Evolutionary conservation across 2,888 invertebrate genomes (phyloP), one percentile per base, ranked within the genome.

Genomic region (Dynastes hyllus): DNA sequence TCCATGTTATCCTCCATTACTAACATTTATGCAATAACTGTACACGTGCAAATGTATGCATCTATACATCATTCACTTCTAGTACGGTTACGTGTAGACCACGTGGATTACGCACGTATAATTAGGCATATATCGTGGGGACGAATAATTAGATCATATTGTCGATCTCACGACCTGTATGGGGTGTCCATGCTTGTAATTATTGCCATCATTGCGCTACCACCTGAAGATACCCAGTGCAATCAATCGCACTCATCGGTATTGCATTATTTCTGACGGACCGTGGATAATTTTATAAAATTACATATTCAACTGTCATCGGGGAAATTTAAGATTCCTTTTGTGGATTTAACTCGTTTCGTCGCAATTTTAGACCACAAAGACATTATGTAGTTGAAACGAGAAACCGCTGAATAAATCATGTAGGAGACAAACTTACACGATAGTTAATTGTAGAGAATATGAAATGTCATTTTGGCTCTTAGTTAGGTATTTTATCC

Each of bases 171-270:
- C 73, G 73, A 58, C 73, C 58, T 73, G 58, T n/a, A 32, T 71
- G n/a, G 71, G 69, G 73, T 73, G 73, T 73, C 73, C 40, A 73
- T 27, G 58, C 73, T 73, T 73, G 58, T 73, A 73, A 73, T 73
- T 73, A 73, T 61, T 73, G 37, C 58, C 73, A 58, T 73, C 58
- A 71, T 55, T 71, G 71, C 73, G 27, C 45, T 58, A 37, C 73
- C 73, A 73, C 73, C 58, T 73, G 73, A 73, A 73, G 73, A 73
- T 73, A 73, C 73, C 73, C 55, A 71, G 58, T 73, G 58, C 73
- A 58, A 73, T 73, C 73, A 45, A 73, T 73, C 58, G 37, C 73
- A 58, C 37, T 73, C 73, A 73, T 73, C 58, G 37, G n/a, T 73
- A 55, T 22, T 73, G 40, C 58, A 73, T 73, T 73, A 73, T 73